These are phyloP conservation scores for Drosophila longiperda DNA, from an alignment of 2,888 invertebrate genomes.

Conservation along the genomic window DNA sequence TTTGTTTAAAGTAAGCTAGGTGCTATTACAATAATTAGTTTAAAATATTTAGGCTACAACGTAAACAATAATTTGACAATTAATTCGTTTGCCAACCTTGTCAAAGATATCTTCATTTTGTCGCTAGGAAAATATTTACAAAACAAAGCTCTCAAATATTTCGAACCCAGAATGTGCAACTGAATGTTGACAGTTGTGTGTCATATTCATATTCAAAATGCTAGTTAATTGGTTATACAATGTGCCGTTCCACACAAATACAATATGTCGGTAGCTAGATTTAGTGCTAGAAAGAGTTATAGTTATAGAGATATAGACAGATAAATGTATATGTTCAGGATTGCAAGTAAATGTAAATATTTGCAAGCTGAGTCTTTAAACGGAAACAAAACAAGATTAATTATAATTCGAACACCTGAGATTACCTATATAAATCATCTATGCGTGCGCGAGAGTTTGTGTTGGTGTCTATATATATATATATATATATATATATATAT, in stretches of 20 bases:
- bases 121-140: conserved; percentile 66
- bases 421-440: conserved; percentile 46
- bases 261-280: conserved; percentile 12
- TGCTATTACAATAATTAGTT: conserved; percentile 62
- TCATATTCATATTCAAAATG: conserved; percentile 31
- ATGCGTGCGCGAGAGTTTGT: conserved; percentile 5
- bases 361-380: conserved; percentile 19
- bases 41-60: conserved; percentile 69
- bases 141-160: conserved; percentile 61
- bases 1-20: conserved; percentile 72
- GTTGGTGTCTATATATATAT: neutral
- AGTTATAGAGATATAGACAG: conserved; percentile 12
- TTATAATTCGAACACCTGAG: conserved; percentile 74
- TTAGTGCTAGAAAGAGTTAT: conserved; percentile 13
- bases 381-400: conserved; percentile 16
- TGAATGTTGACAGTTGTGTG: conserved; percentile 46
- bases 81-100: conserved; percentile 44
- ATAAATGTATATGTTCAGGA: conserved; percentile 13
- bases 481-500: neutral
- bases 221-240: conserved; percentile 32
- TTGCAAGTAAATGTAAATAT: conserved; percentile 12
- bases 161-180: conserved; percentile 46
- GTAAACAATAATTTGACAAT: conserved; percentile 62
- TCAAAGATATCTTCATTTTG: conserved; percentile 62
- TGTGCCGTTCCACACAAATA: conserved; percentile 17